phyloP scores from a whole-genome alignment of 2,888 invertebrate genomes.

The Scaptomyza tumidula region DNA sequence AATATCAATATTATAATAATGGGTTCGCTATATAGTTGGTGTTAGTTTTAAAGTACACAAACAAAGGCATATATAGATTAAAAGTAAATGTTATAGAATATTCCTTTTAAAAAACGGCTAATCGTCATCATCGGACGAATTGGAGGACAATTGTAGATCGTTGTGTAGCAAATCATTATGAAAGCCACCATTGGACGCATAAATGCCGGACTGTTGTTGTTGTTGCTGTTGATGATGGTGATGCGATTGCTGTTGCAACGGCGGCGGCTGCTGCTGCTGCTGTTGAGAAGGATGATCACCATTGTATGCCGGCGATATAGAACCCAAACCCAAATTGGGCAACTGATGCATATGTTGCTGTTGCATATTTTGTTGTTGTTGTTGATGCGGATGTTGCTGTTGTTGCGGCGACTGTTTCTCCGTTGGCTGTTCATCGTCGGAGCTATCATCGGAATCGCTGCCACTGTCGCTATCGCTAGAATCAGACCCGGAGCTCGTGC shows the following conservation, averaged over 20 bases:
- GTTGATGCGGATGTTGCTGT: slow-evolving; percentile 38
- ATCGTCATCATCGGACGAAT: slow-evolving; percentile 88
- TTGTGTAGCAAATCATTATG: slow-evolving; percentile 88
- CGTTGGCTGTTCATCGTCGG: slow-evolving; percentile 76
- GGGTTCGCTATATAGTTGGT: slow-evolving; percentile 25
- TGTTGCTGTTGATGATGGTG: slow-evolving; percentile 47
- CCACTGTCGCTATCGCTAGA: slow-evolving; percentile 84
- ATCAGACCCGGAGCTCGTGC: slow-evolving; percentile 83
- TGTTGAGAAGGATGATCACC: slow-evolving; percentile 41
- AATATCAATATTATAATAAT: slow-evolving; percentile 59
- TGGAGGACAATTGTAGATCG: slow-evolving; percentile 94
- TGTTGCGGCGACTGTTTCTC: slow-evolving; percentile 55
- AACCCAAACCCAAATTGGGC: slow-evolving; percentile 77
- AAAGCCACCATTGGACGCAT: slow-evolving; percentile 81
- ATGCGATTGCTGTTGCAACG: slow-evolving; percentile 37
- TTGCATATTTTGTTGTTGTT: slow-evolving; percentile 3
- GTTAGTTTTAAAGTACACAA: slow-evolving; percentile 32
- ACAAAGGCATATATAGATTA: slow-evolving; percentile 48
- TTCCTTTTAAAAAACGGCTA: slow-evolving; percentile 52
- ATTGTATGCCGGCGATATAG: slow-evolving; percentile 64
- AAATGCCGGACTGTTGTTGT: slow-evolving; percentile 75
- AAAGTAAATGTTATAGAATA: slow-evolving; percentile 37
- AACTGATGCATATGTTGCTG: slow-evolving; percentile 74
- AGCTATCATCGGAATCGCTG: slow-evolving; percentile 84
- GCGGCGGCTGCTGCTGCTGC: slow-evolving; percentile 54